Evolutionary conservation across 2,113 vertebrate species (phyloP), one percentile per base, ranked within the genome.

Genomic region (Hippocampus comes): DNA sequence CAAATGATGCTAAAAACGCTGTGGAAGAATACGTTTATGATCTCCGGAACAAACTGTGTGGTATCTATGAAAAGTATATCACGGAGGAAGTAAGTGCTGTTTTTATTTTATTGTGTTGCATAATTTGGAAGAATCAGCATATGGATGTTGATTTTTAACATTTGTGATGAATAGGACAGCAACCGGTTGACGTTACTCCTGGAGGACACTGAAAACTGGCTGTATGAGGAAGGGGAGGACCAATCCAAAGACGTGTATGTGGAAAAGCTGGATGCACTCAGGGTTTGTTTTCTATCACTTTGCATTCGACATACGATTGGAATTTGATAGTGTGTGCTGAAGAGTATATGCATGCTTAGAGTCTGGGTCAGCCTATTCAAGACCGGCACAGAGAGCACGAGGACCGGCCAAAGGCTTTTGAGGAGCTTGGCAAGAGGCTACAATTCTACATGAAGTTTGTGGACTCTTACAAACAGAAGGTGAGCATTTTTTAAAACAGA

Each of bases 21-120:
- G 96, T 98, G 82, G 96, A 98, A 89, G 96, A 98, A 69, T 98
- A 97, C 9, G 96, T 98, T 0, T 98, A 98, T 11, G 97, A 98
- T 49, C 92, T 97, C 76, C 91, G 97, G 83, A 95, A 97, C 89
- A 97, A 94, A 81, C 89, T 98, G 2, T 94, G 93, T 63, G 93
- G 94, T 21, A 84, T 94, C 78, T 97, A 95, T 76, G 95, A 95
- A 83, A 96, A 95, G 78, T 96, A 93, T 48, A 92, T 96, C 84
- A 95, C 93, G 27, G 93, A 94, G 84, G 93, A 95, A 80, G 96
- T 96, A 87, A 94, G 92, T 48, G 55, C 14, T 4, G 46, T 9
- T 56, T 25, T 73, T 0, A 17, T 46, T 46, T 27, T 9, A 66
- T 27, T 48, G 14, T 25, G 20, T 34, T 41, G 18, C 20, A 66